These are phyloP conservation scores for Drosophila diplacantha DNA, from an alignment of 2,888 invertebrate genomes.

Conservation along the genomic window DNA sequence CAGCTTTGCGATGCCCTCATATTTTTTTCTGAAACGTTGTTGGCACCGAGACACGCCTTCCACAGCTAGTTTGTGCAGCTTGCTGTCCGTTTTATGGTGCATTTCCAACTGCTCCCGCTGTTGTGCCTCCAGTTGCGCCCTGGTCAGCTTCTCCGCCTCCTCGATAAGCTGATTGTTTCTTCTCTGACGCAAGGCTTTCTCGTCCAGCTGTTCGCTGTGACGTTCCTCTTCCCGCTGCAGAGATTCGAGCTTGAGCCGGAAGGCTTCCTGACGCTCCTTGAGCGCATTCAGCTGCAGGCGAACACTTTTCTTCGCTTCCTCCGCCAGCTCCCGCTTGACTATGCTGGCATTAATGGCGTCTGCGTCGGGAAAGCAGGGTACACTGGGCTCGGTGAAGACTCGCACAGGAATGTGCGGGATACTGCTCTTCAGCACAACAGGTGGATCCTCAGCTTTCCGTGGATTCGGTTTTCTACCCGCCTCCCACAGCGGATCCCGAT, in stretches of 20 bases:
- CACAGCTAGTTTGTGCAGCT: constrained; percentile 74
- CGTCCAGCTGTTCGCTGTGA: constrained; percentile 38
- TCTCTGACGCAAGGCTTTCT: constrained; percentile 47
- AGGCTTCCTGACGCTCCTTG: constrained; percentile 40
- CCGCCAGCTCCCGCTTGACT: constrained; percentile 58
- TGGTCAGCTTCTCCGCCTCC: constrained; percentile 66
- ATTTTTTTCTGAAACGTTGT: constrained; percentile 80
- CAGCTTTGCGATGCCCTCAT: constrained; percentile 80
- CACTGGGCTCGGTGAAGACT: constrained; percentile 30
- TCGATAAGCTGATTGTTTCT: constrained; percentile 59
- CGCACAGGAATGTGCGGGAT: neutral
- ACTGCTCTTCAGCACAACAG: neutral
- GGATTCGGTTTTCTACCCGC: constrained; percentile 1
- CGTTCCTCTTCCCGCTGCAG: constrained; percentile 29
- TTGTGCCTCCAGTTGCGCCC: constrained; percentile 53
- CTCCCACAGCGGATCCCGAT: constrained; percentile 38
- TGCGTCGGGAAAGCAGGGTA: constrained; percentile 44
- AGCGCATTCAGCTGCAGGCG: constrained; percentile 37
- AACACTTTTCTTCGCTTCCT: constrained; percentile 62
- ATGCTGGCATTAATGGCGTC: constrained; percentile 62
- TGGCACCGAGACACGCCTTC: constrained; percentile 81
- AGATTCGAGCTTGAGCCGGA: neutral
- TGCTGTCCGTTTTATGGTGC: constrained; percentile 60
- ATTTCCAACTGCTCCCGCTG: constrained; percentile 60
- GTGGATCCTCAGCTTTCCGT: neutral